Evolutionary conservation across 2,113 vertebrate genomes (phyloP), one percentile per base, ranked within the genome.

Genomic region (cattle (Bos taurus)): DNA sequence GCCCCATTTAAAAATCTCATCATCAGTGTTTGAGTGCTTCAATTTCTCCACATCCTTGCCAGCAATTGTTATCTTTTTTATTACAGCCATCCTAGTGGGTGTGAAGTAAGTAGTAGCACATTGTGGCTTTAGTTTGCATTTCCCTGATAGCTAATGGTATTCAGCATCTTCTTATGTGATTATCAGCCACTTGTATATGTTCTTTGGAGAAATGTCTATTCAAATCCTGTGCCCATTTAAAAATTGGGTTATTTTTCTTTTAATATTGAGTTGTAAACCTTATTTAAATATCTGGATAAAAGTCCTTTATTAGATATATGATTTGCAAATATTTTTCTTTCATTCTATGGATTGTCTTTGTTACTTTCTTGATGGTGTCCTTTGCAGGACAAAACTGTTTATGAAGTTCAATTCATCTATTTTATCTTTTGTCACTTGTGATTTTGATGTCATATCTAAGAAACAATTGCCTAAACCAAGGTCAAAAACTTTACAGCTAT

Each of bases 391-490:
- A 90, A 57, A 88, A 86, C 7, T 62, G 7, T 78, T 95, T 83
- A 91, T 91, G 43, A 82, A 85, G 30, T 89, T 5, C 19, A 81
- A 48, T 60, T 71, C 81, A 97, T 64, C 26, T 40, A 59, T 83
- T 94, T 96, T 82, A 87, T 81, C 56, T 96, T 94, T 90, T 56
- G 3, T 85, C 80, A 43, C 6, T 77, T 96, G 13, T 88, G 62
- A 10, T 40, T 88, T 92, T 87, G 54, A n/a, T 67, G 16, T 80
- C n/a, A 13, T 88, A 77, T 43, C 52, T 94, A 82, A 97, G 36
- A 91, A 94, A 90, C 4, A 19, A 30, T 54, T 95, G 52, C 28
- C 25, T 95, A 84, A 62, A 62, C 33, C 59, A 80, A 86, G 30
- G 10, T 84, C 40, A 48, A 71, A 85, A 52, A 15, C 94, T 74